Base-by-base conservation (phyloP, 2,113 vertebrate species). In the Aptenodytes forsteri region DNA sequence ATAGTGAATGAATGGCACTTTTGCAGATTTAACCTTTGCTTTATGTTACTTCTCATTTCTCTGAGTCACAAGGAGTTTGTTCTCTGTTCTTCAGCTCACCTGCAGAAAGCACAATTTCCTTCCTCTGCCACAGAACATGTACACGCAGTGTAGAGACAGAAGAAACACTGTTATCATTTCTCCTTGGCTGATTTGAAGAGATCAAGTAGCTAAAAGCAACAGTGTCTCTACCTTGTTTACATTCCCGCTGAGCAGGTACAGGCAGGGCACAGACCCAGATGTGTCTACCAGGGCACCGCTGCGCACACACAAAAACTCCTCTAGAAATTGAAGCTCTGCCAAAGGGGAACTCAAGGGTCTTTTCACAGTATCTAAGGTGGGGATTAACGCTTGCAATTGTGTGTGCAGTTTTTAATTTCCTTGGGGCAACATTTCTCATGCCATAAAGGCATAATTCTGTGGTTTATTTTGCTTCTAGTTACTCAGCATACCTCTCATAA, bases 311-410 rank as follows among this genome's bases (percentile, higher is more conserved):
- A 72, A 46, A 91, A 91, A 27, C 76, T 66, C 52, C 64, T 91
- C 75, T 26, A 61, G 86, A 88, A 85, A 34, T 0, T 56, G 66
- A 71, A 88, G 21, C 3, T 8, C 87, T 70, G 89, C 93, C 95
- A 95, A 59, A 54, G 85, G 69, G 79, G 92, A 97, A 92, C 80
- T 92, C 92, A 88, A 89, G 73, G 52, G 87, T 79, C 90, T 83
- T 86, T 44, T 62, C 50, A 42, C 16, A 34, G 36, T 26, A 13
- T 88, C 55, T 65, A 38, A 80, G 46, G 34, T 18, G 7, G 65
- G 42, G 20, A 91, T 92, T 88, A 85, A 61, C 1, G 2, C 29
- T 81, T 83, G 54, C 25, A 47, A 55, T 81, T 62, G 72, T 56
- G 69, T 56, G 30, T 52, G 38, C 64, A 83, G 67, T 15, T 75